phyloP scores from a whole-genome alignment of 2,113 vertebrate genomes.

The Pomatostomus ruficeps region DNA sequence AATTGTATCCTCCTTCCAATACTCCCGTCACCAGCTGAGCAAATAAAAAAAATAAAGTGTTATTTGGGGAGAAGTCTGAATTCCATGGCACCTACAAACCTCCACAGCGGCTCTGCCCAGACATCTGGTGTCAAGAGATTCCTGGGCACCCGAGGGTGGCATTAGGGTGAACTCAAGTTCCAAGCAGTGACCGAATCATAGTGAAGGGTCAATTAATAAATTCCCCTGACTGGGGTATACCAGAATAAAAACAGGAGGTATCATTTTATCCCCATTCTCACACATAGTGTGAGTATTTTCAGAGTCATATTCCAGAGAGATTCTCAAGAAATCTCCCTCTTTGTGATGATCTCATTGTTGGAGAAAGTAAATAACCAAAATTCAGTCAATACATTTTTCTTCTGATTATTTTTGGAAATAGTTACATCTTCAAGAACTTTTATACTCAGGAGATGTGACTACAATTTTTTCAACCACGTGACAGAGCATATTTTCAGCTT shows the following conservation, averaged over 20 bases:
- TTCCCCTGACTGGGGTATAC: not conserved
- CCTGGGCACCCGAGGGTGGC: not conserved
- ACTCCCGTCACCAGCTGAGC: conserved; percentile 82
- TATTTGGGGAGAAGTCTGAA: not conserved
- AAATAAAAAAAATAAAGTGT: not conserved
- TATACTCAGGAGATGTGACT: not conserved
- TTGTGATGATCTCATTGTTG: not conserved
- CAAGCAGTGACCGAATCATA: fast-evolving
- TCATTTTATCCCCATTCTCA: not conserved
- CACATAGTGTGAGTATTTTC: not conserved
- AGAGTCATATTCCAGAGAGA: not conserved
- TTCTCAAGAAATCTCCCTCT: not conserved
- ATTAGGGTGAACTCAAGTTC: not conserved
- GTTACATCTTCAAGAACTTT: not conserved
- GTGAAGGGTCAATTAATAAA: not conserved
- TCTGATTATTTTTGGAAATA: not conserved
- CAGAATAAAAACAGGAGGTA: not conserved
- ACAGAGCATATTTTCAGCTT: not conserved
- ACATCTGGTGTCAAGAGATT: not conserved
- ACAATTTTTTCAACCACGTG: not conserved
- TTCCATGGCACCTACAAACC: not conserved
- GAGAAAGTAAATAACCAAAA: not conserved
- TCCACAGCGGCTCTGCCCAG: not conserved
- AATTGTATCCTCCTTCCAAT: conserved; percentile 86
- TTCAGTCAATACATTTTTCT: not conserved